Percentiles rank a stretch among this genome's conserved stretches.
Conservation (phyloP, 2,888 invertebrate species). For the Didymodactylos carnosus region DNA sequence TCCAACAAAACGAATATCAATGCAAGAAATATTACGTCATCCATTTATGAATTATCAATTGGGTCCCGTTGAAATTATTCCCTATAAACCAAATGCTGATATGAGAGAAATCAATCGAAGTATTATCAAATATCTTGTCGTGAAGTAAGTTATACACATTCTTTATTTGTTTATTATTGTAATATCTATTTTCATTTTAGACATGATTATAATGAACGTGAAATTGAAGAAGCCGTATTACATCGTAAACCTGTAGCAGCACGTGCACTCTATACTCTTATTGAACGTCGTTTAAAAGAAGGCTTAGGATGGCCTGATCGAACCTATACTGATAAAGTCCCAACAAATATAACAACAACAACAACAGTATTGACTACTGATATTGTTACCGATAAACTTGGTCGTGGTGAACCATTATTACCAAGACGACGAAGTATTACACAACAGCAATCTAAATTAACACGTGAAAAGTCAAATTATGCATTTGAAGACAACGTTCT, state of each 20-base stretch:
- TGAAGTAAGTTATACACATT: not conserved
- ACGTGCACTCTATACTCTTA: slow-evolving; percentile 11
- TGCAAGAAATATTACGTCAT: slow-evolving; percentile 21
- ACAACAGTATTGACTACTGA: not conserved
- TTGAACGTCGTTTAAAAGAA: slow-evolving; percentile 12
- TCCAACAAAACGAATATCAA: slow-evolving; percentile 20
- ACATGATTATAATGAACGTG: slow-evolving; percentile 6
- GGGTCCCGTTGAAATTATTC: slow-evolving; percentile 10
- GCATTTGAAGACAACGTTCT: not conserved
- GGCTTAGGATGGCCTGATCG: slow-evolving; percentile 9
- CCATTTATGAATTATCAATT: slow-evolving; percentile 20
- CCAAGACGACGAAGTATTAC: not conserved
- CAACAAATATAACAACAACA: not conserved
- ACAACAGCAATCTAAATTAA: not conserved
- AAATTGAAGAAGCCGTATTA: slow-evolving; percentile 10
- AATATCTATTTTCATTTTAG: not conserved
- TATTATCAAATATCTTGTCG: slow-evolving; percentile 10
- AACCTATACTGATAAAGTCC: not conserved
- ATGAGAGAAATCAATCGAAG: slow-evolving; percentile 4
- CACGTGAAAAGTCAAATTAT: not conserved
- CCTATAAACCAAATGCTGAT: slow-evolving; percentile 9
- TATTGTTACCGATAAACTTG: not conserved
- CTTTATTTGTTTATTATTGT: not conserved
- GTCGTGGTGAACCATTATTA: not conserved
- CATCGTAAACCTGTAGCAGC: slow-evolving; percentile 9